Base-by-base conservation (phyloP, 1,140 invertebrate genomes). In the Heterodera carotae region DNA sequence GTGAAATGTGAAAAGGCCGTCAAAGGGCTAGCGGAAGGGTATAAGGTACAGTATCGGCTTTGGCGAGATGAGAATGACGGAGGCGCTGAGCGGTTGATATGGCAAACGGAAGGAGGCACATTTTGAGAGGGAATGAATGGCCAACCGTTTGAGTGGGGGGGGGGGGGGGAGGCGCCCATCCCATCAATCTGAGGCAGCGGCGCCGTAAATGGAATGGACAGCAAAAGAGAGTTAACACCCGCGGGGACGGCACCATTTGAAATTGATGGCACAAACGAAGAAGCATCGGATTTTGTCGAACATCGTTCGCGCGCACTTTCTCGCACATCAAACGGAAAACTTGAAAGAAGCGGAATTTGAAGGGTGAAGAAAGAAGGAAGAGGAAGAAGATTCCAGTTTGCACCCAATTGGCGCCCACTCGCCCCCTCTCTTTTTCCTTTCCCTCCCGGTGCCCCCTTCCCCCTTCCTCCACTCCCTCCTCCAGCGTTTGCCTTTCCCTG, bases 1-100 rank as follows among this genome's bases (percentile, higher is more conserved):
- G 59, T 36, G 25, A 74, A 56, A 27, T 10, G 36, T 39, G 59
- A 62, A 59, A 74, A 59, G 71, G 56, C 71, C 12, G 36, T 60
- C 36, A 59, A 34, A 25, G 29, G 56, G 43, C n/a, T n/a, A 18
- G 27, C 25, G 48, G 59, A 72, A n/a, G 22, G 59, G 70, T 4
- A 43, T 22, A 71, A 71, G 56, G 43, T 29, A 60, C 31, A 34
- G 62, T 25, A 60, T 18, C 25, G 36, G 27, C 29, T 27, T 25
- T 22, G 15, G 34, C 22, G 33, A n/a, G 33, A n/a, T n/a, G 36
- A 48, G 36, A 22, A 71, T 48, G n/a, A 73, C 53, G 33, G n/a
- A 31, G 43, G 31, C 6, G 43, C 29, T 15, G 27, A 1, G 22
- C n/a, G 15, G 34, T 29, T 25, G 31, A 64, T 27, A 33, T 64